Evolutionary conservation across 2,888 invertebrate genomes (phyloP), one percentile per base, ranked within the genome.

Genomic region (Sarcophaga rosellei): DNA sequence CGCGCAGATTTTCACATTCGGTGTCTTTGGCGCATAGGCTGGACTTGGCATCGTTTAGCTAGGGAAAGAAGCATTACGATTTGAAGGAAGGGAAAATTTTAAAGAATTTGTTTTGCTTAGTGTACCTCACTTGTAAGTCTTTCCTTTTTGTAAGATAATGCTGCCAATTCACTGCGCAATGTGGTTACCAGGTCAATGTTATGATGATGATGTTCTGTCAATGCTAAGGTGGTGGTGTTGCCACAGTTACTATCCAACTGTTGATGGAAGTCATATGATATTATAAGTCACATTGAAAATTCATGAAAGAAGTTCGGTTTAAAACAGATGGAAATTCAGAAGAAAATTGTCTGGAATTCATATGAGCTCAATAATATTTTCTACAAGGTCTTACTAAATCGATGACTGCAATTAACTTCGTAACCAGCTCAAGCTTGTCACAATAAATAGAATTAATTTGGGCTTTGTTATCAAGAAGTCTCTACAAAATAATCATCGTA

Each of bases 161-260:
- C 97, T 21, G 97, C 97, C 89, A 97, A 93, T 93, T 97, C 97
- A 93, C 97, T 97, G 89, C 97, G 95, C 85, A 97, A 93, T 12
- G 96, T 94, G 59, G 97, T 97, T 45, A 96, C 95, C 89, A 96
- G 93, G 92, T 97, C 97, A 90, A 95, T 95, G 84, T 91, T 89
- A 84, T 91, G 90, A 70, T 89, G 89, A 73, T 91, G 91, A n/a
- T 90, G 89, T 0, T 90, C 90, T 25, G 89, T 82, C 4, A 85
- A 72, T 17, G 86, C 76, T n/a, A 90, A 88, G 62, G 90, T 89
- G 0, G 90, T 69, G 21, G 21, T 89, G 78, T 89, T 89, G 21
- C 87, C 87, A 81, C 85, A 81, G 66, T 81, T 87, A 72, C 77
- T 83, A n/a, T 88, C 88, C 61, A 87, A 78, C 88, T 88, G 85